Evolutionary conservation across 2,113 vertebrate genomes (phyloP), one percentile per base, ranked within the genome.

Genomic region (Paracanthobrama guichenoti): DNA sequence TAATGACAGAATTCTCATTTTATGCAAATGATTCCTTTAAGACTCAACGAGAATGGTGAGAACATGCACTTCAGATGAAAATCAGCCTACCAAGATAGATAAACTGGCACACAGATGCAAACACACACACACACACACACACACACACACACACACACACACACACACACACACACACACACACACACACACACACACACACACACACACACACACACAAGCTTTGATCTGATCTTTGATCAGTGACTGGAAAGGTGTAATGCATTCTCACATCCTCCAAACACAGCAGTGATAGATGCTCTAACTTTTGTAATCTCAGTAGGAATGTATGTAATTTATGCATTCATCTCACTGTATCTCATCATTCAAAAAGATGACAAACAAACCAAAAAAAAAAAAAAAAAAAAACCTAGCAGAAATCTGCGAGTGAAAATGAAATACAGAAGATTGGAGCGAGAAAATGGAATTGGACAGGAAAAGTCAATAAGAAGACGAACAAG

Each of bases 141-240:
- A 46, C 44, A 44, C 42, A 44, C 42, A 44, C 42, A 55, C 50
- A 67, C 26, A 28, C 62, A 60, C 44, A 44, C 44, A 44, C 35
- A 44, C 67, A 35, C 24, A 50, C 81, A 73, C 20, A 44, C 48
- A 71, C 22, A 71, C 64, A 39, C 31, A 39, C 66, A 64, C n/a
- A 48, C 81, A 72, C 18, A 42, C 62, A 81, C 20, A 69, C 64
- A 39, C 31, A 39, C 66, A 64, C n/a, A 48, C 81, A 72, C 18
- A 42, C 64, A 81, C 22, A 71, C 64, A n/a, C 35, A 42, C 35
- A 66, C 60, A 72, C 81, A 44, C 67, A 73, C 35, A 28, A 28
- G 44, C 71, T 62, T 64, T 76, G 72, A 84, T 84, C 82, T 84
- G 48, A 53, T 74, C 82, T 84, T 28, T 76, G 82, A 75, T 83